Base-by-base conservation (phyloP, 1,140 invertebrate species). In the Oscheius sp. region DNA sequence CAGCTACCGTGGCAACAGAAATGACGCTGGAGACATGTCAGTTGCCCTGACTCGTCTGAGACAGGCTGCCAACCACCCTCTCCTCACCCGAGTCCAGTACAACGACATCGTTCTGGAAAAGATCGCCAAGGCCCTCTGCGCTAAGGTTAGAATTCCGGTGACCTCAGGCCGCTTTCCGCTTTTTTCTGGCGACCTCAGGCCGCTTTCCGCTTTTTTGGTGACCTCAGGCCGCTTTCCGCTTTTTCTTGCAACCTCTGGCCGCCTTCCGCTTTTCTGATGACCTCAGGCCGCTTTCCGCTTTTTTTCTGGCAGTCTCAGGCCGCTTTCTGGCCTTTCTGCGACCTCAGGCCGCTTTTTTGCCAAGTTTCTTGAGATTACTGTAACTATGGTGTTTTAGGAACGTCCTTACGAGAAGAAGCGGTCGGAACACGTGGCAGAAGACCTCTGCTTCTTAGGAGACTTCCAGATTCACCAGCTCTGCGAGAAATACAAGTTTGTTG, bases 41-140 rank as follows among this genome's bases (percentile, higher is more conserved):
- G 89, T 90, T 2, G 91, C 93, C 86, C 90, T 95, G 88, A 93
- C 93, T 90, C 90, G 92, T 80, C 88, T 95, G 84, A 87, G 93
- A 2, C 93, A 93, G 84, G 86, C 92, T 52, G 91, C 92, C 3
- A 95, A 94, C 86, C 93, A 95, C 86, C 93, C 93, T 0, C 85
- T 95, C 36, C 85, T 96, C 1, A 84, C 92, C 65, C 88, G 93
- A 46, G 89, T 90, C 78, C 88, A 91, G 84, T 97, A 93, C 81
- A 88, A 88, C n/a, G 89, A 92, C 77, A 84, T 87, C 2, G 88
- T 89, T 62, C 78, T 95, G 3, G 67, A 76, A 3, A 77, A 89
- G 76, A 93, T 97, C 75, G 89, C 94, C 0, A 88, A 89, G 75
- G 85, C 89, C 10, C 86, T 97, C 35, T 89, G 92, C 86, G 80